phyloP scores from a whole-genome alignment of 53 echinoderm and acorn worm genomes.

The Holothuria scabra region DNA sequence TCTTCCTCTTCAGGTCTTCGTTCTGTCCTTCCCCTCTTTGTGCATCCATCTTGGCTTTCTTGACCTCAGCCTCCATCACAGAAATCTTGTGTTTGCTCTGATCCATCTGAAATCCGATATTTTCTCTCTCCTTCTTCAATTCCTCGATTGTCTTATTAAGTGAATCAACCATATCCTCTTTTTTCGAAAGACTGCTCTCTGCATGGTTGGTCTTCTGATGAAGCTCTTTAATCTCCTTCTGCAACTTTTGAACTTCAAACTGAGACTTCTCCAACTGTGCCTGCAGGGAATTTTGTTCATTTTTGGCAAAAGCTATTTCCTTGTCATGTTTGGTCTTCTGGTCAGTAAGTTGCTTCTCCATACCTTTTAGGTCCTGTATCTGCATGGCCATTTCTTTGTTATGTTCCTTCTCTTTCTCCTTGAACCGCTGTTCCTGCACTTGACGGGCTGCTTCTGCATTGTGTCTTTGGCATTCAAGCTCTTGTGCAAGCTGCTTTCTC shows the following conservation, averaged over 20 bases:
- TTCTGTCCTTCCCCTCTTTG: conserved; percentile 74
- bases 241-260: conserved; percentile 64
- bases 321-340: conserved; percentile 74
- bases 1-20: conserved; percentile 74
- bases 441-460: conserved; percentile 88
- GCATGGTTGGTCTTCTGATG: conserved; percentile 63
- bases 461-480: conserved; percentile 94
- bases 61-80: conserved; percentile 73
- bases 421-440: conserved; percentile 75
- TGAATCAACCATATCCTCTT: conserved; percentile 57
- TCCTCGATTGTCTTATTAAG: conserved; percentile 76
- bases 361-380: conserved; percentile 55
- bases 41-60: conserved; percentile 70
- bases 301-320: conserved; percentile 69
- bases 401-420: conserved; percentile 86
- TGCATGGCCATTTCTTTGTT: conserved; percentile 86
- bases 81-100: conserved; percentile 77
- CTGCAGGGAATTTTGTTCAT: conserved; percentile 74
- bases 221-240: conserved; percentile 72
- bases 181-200: conserved; percentile 52
- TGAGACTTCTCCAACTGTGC: conserved; percentile 75
- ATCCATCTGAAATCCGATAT: conserved; percentile 69
- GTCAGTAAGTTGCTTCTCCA: conserved; percentile 80
- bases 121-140: conserved; percentile 80
- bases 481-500: conserved; percentile 75